Evolutionary conservation across 1,140 invertebrate genomes (phyloP).

Genomic region (Drosophila parvula): DNA sequence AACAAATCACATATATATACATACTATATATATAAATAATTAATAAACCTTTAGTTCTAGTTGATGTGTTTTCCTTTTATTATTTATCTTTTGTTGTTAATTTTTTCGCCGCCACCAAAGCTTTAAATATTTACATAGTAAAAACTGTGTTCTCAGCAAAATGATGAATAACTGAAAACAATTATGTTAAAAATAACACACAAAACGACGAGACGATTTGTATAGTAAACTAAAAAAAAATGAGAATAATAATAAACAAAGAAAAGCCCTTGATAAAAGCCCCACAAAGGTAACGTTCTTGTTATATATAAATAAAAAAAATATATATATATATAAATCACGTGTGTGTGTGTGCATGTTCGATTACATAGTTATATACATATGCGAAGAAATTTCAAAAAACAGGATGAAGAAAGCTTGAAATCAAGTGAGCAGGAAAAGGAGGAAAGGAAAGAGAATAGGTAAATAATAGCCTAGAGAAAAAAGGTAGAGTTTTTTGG

Average conservation of each 20-base stretch:
- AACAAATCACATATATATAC: conserved; percentile 5
- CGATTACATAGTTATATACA: conserved; percentile 57
- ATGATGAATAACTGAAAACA: conserved; percentile 48
- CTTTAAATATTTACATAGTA: conserved; percentile 81
- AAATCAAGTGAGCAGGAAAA: neutral
- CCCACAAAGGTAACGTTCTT: conserved; percentile 52
- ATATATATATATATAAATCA: conserved; percentile 58
- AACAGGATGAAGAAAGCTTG: conserved; percentile 7
- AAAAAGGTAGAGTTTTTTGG: conserved; percentile 60
- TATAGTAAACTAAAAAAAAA: conserved; percentile 68
- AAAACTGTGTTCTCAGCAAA: conserved; percentile 78
- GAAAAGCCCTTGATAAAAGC: conserved; percentile 36
- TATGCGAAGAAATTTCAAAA: conserved; percentile 41
- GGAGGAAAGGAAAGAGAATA: neutral
- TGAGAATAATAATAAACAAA: conserved; percentile 47
- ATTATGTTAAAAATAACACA: conserved; percentile 57
- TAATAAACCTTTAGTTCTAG: conserved; percentile 19
- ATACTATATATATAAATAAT: conserved; percentile 11
- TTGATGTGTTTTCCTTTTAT: conserved; percentile 15
- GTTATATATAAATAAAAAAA: conserved; percentile 67
- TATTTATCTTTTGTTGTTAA: conserved; percentile 29
- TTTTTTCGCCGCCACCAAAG: conserved; percentile 75
- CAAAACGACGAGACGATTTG: conserved; percentile 62
- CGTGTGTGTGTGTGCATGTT: conserved; percentile 75
- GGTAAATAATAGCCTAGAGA: conserved; percentile 62